Evolutionary conservation across 1,140 invertebrate species (phyloP), one percentile per base, ranked within the genome.

Genomic region (Whitmania pigra): DNA sequence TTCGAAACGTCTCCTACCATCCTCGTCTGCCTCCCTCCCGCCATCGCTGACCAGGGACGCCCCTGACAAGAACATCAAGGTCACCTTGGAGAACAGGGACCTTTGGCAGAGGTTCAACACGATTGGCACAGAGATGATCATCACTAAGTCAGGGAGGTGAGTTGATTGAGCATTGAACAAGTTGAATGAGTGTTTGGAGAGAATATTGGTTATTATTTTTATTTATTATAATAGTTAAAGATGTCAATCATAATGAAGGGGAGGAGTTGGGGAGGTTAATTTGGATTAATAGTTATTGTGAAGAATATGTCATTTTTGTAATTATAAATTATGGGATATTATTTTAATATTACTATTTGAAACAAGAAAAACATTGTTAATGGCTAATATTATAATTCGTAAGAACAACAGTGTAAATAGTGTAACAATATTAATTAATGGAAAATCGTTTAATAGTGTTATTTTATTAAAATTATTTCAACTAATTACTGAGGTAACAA

Each of bases 61-160:
- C 57, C 53, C 31, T 36, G 73, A 74, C 60, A 72, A 72, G 31
- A 74, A 72, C 70, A 74, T 74, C 63, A 95, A 95, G 84, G 94
- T 97, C 76, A 94, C 92, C 57, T 87, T 99, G 71, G 95, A 99
- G 84, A 90, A 92, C 76, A 94, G 95, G 81, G 94, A 97, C 78
- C 87, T 98, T 72, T 98, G 95, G 95, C 92, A 96, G 84, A 94
- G 95, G 83, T 99, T 99, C 82, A 93, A 97, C 85, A 92, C 93
- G 80, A 86, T 97, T 71, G 94, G 94, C 78, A 99, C 95, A 71
- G 94, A 97, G 75, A 98, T 98, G 96, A 96, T 99, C 82, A 98
- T 99, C 86, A 99, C 95, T 76, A 98, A 98, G 84, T 95, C 93
- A 82, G 96, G 96, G 85, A 90, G 94, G 94, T 97, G 87, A 89